Evolutionary conservation across 2,888 invertebrate genomes (phyloP), one percentile per base, ranked within the genome.

Genomic region (Theodoxus fluviatilis): DNA sequence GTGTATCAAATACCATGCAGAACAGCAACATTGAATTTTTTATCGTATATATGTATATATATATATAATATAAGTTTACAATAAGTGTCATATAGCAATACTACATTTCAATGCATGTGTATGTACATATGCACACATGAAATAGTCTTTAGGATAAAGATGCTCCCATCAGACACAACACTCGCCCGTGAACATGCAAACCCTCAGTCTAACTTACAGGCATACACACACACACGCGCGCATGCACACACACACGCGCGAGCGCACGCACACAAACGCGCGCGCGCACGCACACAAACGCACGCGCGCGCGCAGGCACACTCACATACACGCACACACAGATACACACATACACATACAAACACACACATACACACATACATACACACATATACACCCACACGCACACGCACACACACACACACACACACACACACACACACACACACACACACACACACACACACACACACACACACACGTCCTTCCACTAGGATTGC

Each of bases 311-410:
- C 43, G 31, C 64, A 40, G 28, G 43, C 64, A 40, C 28, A 43
- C 64, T 28, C 64, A 64, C 64, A 43, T 43, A 64, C 64, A 64
- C 43, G 43, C 43, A 31, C 43, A 64, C 64, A 64, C 43, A 57
- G 7, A 57, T 33, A 57, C 28, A 57, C 28, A 57, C 15, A 57
- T 9, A 57, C 57, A 57, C 28, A 57, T 9, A 57, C 57, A 57
- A 4, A 28, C 57, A 57, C 28, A 57, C 57, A 57, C 28, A 57
- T 33, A 57, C 28, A 28, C 57, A 28, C 57, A 28, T 33, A 28
- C 28, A 28, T 33, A 18, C 28, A 18, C 57, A 18, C 28, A 18
- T 9, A 18, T 33, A 28, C 4, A 9, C 57, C 12, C 28, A 57
- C 28, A 28, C 28, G 4, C 28, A 28, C 28, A 57, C 18, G 33